Evolutionary conservation across 30 jellyfish, hydroid and myxozoan genomes (phyloP).

Genomic region (Aurelia sp.): DNA sequence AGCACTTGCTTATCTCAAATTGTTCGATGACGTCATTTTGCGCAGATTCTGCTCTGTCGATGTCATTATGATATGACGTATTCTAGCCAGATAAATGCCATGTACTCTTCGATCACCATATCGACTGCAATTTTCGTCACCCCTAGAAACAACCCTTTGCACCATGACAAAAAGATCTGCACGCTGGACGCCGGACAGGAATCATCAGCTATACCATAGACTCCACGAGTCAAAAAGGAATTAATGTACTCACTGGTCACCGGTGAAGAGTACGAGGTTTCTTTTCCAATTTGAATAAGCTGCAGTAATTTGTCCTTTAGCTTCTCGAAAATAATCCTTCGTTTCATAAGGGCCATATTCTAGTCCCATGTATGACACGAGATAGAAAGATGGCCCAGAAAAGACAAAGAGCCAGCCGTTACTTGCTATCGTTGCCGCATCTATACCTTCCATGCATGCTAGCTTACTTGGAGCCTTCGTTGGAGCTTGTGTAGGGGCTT

Average conservation of each 20-base stretch:
- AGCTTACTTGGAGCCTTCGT: neutral
- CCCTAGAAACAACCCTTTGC: too few relatives aligned
- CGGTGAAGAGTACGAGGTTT: slow-evolving; percentile 43
- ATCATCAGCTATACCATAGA: too few relatives aligned
- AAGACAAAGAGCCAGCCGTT: slow-evolving; percentile 57
- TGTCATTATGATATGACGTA: too few relatives aligned
- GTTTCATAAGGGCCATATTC: slow-evolving; percentile 40
- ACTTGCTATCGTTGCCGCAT: slow-evolving; percentile 32
- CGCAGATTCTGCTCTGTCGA: too few relatives aligned
- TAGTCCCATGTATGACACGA: slow-evolving; percentile 38
- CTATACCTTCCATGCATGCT: slow-evolving; percentile 37
- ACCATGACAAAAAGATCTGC: too few relatives aligned
- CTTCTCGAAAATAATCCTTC: slow-evolving; percentile 15
- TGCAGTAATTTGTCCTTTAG: slow-evolving; percentile 36
- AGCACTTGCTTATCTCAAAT: too few relatives aligned
- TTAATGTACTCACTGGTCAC: slow-evolving; percentile 19
- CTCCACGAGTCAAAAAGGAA: neutral
- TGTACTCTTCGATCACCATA: too few relatives aligned
- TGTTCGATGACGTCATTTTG: too few relatives aligned
- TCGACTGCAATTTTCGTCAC: too few relatives aligned
- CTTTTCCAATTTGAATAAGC: slow-evolving; percentile 43
- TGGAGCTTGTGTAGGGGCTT: neutral
- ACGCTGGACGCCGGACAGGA: too few relatives aligned
- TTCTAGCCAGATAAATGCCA: too few relatives aligned
- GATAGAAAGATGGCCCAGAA: slow-evolving; percentile 41